Evolutionary conservation across 2,888 invertebrate species (phyloP).

Genomic region (Hirudinaria manillensis): DNA sequence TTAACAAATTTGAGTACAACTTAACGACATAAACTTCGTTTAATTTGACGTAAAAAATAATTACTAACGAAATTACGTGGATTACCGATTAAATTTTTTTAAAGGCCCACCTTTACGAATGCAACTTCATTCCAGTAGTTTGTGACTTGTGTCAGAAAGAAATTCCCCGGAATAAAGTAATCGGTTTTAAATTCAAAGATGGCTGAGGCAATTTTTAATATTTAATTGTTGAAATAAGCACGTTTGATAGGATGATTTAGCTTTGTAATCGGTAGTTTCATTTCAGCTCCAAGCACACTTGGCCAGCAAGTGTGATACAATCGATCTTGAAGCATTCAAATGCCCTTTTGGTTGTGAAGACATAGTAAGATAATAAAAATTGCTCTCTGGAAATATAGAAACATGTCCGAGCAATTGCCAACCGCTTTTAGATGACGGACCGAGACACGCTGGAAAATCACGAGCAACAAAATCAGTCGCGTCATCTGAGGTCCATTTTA

Average conservation of each 20-base stretch:
- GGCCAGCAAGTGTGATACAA: conserved; percentile 14
- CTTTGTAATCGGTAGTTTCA: neutral
- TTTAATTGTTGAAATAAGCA: neutral
- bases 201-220: neutral
- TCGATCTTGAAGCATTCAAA: conserved; percentile 10
- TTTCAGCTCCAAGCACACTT: conserved; percentile 9
- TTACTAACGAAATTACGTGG: no score
- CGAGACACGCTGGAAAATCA: neutral
- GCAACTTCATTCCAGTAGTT: neutral
- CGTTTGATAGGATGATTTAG: neutral
- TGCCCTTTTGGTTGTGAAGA: conserved; percentile 10
- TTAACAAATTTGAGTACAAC: no score
- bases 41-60: no score
- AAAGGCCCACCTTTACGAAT: neutral
- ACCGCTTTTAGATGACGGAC: neutral
- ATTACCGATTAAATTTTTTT: no score
- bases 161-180: conserved; percentile 3
- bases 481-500: neutral
- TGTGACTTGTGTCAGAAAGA: conserved; percentile 14
- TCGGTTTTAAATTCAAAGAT: conserved; percentile 8
- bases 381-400: no score
- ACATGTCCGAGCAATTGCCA: neutral
- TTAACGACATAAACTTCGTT: no score
- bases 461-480: neutral
- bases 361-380: neutral